A percentile compares a stretch with the other conserved stretches of the same genome.
Conservation (phyloP, 2,113 vertebrate species). For the Neolamprologus falcicula region DNA sequence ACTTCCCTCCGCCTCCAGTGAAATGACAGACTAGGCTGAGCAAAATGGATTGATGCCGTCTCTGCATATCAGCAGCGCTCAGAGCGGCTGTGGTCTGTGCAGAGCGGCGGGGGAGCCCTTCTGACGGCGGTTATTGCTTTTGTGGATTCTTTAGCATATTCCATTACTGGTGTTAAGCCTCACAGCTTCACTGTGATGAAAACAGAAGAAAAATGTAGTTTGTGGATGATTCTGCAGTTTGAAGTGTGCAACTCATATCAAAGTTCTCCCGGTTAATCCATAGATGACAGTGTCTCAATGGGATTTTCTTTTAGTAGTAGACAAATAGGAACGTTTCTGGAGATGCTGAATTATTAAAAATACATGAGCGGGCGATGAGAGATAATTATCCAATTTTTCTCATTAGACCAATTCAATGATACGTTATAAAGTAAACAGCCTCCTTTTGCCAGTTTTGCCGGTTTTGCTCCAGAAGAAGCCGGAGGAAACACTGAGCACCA, state of each 20-base stretch:
- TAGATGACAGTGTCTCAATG: not conserved
- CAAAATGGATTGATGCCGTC: slow-evolving; percentile 17
- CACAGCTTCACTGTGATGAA: not conserved
- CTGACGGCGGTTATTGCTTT: not conserved
- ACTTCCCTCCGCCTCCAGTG: not conserved
- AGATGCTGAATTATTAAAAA: not conserved
- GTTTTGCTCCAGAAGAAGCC: not conserved
- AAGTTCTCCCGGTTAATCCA: not conserved
- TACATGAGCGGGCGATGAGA: fast-evolving
- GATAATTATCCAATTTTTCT: not conserved
- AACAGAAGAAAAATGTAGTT: not conserved
- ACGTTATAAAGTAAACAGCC: not conserved
- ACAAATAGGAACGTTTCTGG: not conserved
- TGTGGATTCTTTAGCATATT: not conserved
- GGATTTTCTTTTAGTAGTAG: not conserved
- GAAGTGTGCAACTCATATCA: not conserved
- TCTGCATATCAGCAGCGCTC: not conserved
- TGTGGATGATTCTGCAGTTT: not conserved
- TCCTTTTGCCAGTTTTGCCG: not conserved
- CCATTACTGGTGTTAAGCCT: not conserved
- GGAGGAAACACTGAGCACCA: not conserved
- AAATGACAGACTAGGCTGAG: slow-evolving; percentile 3
- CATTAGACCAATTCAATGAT: not conserved
- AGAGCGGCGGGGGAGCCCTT: not conserved
- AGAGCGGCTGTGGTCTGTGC: not conserved